Percentiles rank a stretch among this genome's conserved stretches.
phyloP scores from a whole-genome alignment of 2,888 invertebrate species.

The Xanthostigma xanthostigma region DNA sequence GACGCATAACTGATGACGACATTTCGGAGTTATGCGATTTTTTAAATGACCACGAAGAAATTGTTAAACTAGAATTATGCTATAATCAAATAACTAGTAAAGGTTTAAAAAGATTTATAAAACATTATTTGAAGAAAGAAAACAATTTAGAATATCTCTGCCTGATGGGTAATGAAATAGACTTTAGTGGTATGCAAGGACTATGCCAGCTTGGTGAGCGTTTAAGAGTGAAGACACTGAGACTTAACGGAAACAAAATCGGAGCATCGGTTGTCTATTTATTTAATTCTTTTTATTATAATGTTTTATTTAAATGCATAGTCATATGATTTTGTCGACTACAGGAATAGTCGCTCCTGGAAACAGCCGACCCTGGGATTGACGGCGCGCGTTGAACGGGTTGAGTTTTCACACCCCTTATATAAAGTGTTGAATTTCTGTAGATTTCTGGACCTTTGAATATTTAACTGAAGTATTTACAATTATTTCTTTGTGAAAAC shows the following conservation, averaged over 20 bases:
- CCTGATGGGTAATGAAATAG: constrained; percentile 39
- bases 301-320: too few relatives aligned
- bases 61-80: constrained; percentile 35
- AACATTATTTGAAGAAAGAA: constrained; percentile 28
- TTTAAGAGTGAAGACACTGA: constrained; percentile 33
- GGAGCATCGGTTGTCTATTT: constrained; percentile 27
- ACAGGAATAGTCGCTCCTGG: too few relatives aligned
- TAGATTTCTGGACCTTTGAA: too few relatives aligned
- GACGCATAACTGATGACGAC: constrained; percentile 33
- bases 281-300: too few relatives aligned
- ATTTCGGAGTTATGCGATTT: constrained; percentile 35
- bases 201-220: constrained; percentile 16
- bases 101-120: constrained; percentile 31
- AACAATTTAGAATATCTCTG: constrained; percentile 37
- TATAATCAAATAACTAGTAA: constrained; percentile 40
- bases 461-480: too few relatives aligned
- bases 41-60: constrained; percentile 28
- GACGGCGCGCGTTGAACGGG: too few relatives aligned
- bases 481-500: too few relatives aligned
- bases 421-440: too few relatives aligned
- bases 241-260: constrained; percentile 43
- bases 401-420: too few relatives aligned
- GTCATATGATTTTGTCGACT: too few relatives aligned
- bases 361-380: too few relatives aligned
- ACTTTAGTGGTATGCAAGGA: constrained; percentile 26